Evolutionary conservation across 2,888 invertebrate species (phyloP), one percentile per base, ranked within the genome.

Genomic region (Phyllotreta striolata): DNA sequence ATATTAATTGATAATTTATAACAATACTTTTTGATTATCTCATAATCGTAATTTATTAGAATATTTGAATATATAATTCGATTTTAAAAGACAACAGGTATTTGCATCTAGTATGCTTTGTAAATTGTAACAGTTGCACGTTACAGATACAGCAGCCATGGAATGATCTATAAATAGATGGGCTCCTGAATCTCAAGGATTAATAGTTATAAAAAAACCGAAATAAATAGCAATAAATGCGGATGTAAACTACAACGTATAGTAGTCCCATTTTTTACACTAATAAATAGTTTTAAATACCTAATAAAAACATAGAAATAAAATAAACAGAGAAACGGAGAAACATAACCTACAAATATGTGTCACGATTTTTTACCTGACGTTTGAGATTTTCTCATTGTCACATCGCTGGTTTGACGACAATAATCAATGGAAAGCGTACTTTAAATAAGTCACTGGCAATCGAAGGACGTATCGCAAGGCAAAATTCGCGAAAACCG

Each of bases 271-370:
- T 7, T 6, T 47, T 39, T 6, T n/a, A 1, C 1, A 9, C 3
- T 37, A 56, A 56, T n/a, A 47, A 49, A 47, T 4, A 58, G 34
- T 12, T 24, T 41, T 34, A 55, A 6, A 41, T 43, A 14, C 8
- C 14, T 6, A 10, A n/a, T 7, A 43, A 37, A 37, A 37, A 35
- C 34, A 56, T 37, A 10, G 8, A 40, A 24, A 37, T 8, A 41
- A 49, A 41, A 39, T 24, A 52, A 52, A 35, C 10, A 43, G 2
- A 54, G 14, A 41, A 39, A 52, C 39, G 24, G 35, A 35, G 37
- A 41, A 62, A 64, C 63, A 56, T 69, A 69, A 69, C 69, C 69
- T 69, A 64, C 52, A 62, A 67, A 55, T 63, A 55, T 46, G 52
- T 51, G 59, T 65, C 59, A 61, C 55, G 49, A 49, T 46, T 55